Evolutionary conservation across 2,113 vertebrate species (phyloP).

Genomic region (Ailuropoda melanoleuca): DNA sequence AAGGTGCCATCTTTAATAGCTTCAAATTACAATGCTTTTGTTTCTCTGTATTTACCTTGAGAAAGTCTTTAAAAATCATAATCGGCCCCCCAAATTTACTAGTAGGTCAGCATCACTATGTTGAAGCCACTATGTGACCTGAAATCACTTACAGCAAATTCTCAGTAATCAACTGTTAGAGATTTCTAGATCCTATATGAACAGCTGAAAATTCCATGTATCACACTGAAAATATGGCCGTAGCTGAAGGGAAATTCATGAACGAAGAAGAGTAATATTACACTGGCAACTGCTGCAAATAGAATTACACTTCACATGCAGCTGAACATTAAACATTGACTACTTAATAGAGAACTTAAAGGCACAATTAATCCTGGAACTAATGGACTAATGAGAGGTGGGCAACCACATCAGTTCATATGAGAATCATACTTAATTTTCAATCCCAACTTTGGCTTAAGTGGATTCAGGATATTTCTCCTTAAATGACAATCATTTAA

Average conservation of each 20-base stretch:
- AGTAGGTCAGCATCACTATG: background rate
- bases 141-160: background rate
- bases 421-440: conserved; percentile 33
- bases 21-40: background rate
- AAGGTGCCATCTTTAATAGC: background rate
- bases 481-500: background rate
- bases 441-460: background rate
- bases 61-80: background rate
- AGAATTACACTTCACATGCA: background rate
- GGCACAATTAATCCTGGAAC: conserved; percentile 1
- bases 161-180: background rate
- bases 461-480: background rate
- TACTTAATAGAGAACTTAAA: background rate
- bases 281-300: background rate
- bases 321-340: background rate
- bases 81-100: background rate
- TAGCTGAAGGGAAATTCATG: background rate
- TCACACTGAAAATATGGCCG: background rate
- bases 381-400: background rate
- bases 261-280: background rate
- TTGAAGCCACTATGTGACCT: background rate
- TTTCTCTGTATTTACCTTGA: background rate
- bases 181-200: background rate
- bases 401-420: background rate
- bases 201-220: background rate